These are phyloP conservation scores for Oedothorax gibbosus DNA, from an alignment of 1,140 invertebrate genomes.

Conservation along the genomic window DNA sequence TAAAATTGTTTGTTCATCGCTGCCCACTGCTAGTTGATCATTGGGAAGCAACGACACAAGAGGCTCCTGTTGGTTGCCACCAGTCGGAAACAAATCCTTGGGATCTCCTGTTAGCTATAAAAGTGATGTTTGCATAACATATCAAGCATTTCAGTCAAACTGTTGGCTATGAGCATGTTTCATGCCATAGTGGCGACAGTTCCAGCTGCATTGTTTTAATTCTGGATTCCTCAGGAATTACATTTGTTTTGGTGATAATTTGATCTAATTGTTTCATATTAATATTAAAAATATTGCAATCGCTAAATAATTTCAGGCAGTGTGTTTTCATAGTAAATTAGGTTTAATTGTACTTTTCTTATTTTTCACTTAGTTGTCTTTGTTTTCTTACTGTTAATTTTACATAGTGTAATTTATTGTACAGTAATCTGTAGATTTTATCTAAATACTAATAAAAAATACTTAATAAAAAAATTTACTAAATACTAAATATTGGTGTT, in stretches of 20 bases:
- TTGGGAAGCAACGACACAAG: slow-evolving; percentile 81
- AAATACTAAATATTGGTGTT: no score
- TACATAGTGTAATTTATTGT: no score
- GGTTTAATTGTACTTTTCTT: no score
- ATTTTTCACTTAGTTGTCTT: no score
- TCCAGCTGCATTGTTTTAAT: neutral
- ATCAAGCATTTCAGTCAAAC: neutral
- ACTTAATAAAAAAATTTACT: no score
- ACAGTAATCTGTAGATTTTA: no score
- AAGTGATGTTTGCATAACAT: slow-evolving; percentile 21
- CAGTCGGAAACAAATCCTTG: slow-evolving; percentile 87
- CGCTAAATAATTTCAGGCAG: no score
- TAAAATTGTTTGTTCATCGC: slow-evolving; percentile 86
- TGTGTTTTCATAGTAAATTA: no score
- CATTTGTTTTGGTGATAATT: neutral
- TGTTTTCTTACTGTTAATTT: no score
- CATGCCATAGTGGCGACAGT: neutral
- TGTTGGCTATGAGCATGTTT: neutral
- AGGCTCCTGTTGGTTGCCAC: slow-evolving; percentile 83
- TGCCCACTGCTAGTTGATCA: slow-evolving; percentile 80
- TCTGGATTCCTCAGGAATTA: neutral
- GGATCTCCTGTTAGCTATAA: slow-evolving; percentile 72
- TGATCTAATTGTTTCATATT: neutral
- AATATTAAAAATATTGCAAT: neutral
- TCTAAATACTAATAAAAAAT: no score